Evolutionary conservation across 2,888 invertebrate genomes (phyloP), one percentile per base, ranked within the genome.

Genomic region (Microplitis deprimator): DNA sequence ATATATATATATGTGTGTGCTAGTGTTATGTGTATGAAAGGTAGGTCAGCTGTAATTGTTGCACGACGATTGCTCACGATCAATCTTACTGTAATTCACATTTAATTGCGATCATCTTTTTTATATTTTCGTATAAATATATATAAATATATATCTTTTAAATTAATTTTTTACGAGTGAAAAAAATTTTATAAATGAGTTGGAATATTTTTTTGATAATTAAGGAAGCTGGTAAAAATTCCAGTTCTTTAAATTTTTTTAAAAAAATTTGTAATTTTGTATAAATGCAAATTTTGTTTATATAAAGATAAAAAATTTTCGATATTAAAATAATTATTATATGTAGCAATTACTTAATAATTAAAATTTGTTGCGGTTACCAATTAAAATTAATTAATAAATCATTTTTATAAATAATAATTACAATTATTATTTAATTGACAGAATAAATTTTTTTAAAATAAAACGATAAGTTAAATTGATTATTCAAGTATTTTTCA

Each of bases 31-130:
- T 50, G 50, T 13, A 65, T 29, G 38, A 65, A 65, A 65, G 65
- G 65, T 65, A 65, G 65, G 65, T 65, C 65, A 65, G 5, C 20
- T 29, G 65, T 65, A 65, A 65, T 65, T 65, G 38, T 65, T 17
- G 20, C 29, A 29, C 38, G 65, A 10, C 13, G 65, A 29, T 38
- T 65, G 65, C 65, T 38, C 38, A 65, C 65, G 65, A 65, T 65
- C 38, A 38, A 65, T 65, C 29, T 13, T 50, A 50, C 50, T 50
- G 8, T 50, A 50, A 50, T 50, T 50, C 50, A 50, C 13, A 50
- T 50, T 50, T 50, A 50, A 50, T 50, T 50, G 13, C 50, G 50
- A 13, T 50, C 50, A 50, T 50, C 50, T 50, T 50, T 50, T 50
- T 50, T 50, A 50, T 50, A 29, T 50, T 50, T 50, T 50, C 13